Percentiles rank a stretch among this genome's conserved stretches.
Evolutionary conservation across 2,888 invertebrate genomes (phyloP).

Genomic region (Patella pellucida): DNA sequence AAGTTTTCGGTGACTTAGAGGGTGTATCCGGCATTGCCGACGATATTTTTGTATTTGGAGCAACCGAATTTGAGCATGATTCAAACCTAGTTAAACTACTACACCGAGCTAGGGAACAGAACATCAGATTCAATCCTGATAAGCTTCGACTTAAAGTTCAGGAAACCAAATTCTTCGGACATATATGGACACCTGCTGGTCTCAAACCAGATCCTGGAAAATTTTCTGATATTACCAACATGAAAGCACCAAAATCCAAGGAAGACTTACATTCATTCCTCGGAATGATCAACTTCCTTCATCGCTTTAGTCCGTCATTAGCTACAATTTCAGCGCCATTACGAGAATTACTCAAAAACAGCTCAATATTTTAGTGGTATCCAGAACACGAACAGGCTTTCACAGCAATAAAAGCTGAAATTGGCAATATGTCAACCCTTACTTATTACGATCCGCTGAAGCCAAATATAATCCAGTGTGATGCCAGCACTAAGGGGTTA

Average conservation of each 20-base stretch:
- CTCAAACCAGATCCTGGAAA: constrained; percentile 3
- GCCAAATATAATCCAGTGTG: constrained; percentile 26
- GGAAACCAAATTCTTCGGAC: background rate
- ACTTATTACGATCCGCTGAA: background rate
- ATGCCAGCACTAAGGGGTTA: constrained; percentile 32
- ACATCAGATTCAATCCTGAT: background rate
- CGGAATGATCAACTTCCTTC: background rate
- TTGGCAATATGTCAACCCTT: background rate
- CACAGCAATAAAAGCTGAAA: background rate
- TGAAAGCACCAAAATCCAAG: constrained; percentile 3
- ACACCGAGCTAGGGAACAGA: background rate
- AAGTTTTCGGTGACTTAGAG: background rate
- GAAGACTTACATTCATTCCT: background rate
- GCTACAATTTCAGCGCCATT: background rate
- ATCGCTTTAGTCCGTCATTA: background rate
- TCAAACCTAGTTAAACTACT: background rate
- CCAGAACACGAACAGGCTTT: background rate
- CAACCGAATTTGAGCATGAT: background rate
- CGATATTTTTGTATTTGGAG: background rate
- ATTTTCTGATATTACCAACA: background rate
- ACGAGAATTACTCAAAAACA: background rate
- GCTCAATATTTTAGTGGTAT: background rate
- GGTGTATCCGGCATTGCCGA: background rate
- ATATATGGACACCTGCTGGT: background rate
- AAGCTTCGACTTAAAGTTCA: background rate